A percentile compares a stretch with the other conserved stretches of the same genome.
Conservation (phyloP, 2,888 invertebrate genomes). For the Hirtodrosophila trivittata region DNA sequence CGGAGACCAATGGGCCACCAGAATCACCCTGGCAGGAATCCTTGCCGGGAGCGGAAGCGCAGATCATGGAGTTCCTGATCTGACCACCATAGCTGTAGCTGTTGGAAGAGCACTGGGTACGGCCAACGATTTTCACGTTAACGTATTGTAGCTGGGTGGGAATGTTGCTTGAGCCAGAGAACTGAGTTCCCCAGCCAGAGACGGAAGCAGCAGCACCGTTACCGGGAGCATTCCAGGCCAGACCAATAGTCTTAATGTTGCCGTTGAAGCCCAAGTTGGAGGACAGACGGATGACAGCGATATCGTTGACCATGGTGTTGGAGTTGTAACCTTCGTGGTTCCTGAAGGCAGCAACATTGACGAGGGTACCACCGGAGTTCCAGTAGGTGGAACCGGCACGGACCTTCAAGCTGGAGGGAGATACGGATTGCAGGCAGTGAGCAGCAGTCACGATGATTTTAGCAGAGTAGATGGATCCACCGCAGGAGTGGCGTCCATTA, state of each 20-base stretch:
- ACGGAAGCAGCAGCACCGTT: slow-evolving; percentile 47
- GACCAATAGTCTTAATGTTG: slow-evolving; percentile 80
- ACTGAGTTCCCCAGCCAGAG: slow-evolving; percentile 62
- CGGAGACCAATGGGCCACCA: slow-evolving; percentile 74
- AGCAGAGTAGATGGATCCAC: slow-evolving; percentile 84
- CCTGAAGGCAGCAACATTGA: slow-evolving; percentile 36
- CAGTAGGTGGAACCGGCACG: slow-evolving; percentile 85
- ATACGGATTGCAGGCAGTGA: slow-evolving; percentile 84
- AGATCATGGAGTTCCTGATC: slow-evolving; percentile 55
- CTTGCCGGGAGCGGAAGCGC: slow-evolving; percentile 58
- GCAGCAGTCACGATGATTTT: slow-evolving; percentile 86
- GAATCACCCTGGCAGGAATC: slow-evolving; percentile 75
- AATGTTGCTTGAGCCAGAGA: slow-evolving; percentile 55
- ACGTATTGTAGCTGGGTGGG: slow-evolving; percentile 84
- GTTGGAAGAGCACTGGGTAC: slow-evolving; percentile 78
- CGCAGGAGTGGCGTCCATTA: slow-evolving; percentile 85
- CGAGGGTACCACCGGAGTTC: slow-evolving; percentile 58
- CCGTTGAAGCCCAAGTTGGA: slow-evolving; percentile 83
- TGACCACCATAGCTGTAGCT: slow-evolving; percentile 79
- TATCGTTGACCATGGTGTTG: slow-evolving; percentile 85
- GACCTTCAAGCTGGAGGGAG: slow-evolving; percentile 68
- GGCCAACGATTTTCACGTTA: slow-evolving; percentile 82
- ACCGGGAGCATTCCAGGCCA: slow-evolving; percentile 72
- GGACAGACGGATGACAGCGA: slow-evolving; percentile 85
- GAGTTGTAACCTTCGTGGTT: slow-evolving; percentile 82